Evolutionary conservation across 23 tunicate genomes (phyloP).

Genomic region (Halocynthia aurantium): DNA sequence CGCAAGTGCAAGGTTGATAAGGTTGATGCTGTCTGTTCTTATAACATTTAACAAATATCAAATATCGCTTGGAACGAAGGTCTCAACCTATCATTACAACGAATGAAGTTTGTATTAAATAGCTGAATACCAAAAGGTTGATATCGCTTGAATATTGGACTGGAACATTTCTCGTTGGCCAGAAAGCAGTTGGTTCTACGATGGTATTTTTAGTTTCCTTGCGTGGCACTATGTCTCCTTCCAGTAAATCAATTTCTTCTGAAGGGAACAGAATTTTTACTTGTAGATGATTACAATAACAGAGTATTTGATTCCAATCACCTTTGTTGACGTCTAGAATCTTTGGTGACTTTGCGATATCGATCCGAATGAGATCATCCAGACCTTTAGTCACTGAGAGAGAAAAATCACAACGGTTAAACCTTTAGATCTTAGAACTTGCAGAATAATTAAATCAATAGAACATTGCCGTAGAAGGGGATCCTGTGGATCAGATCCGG

Average conservation of each 20-base stretch:
- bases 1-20: background rate
- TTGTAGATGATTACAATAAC: too few species aligned
- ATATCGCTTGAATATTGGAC: slow-evolving; percentile 23
- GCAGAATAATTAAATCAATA: too few species aligned
- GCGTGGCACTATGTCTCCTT: slow-evolving; percentile 41
- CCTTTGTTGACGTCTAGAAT: too few species aligned
- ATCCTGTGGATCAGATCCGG: too few species aligned
- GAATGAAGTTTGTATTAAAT: background rate
- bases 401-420: too few species aligned
- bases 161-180: slow-evolving; percentile 40
- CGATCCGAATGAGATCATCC: too few species aligned
- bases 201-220: slow-evolving; percentile 32
- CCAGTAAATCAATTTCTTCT: slow-evolving; percentile 14
- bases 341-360: too few species aligned
- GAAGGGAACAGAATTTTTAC: too few species aligned
- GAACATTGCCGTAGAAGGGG: too few species aligned
- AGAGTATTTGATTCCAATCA: too few species aligned
- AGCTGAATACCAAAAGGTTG: slow-evolving; percentile 28
- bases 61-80: background rate
- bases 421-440: too few species aligned
- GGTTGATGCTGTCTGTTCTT: background rate
- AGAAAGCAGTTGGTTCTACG: slow-evolving; percentile 9
- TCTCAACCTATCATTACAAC: background rate
- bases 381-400: too few species aligned
- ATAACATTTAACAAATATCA: background rate